Conservation (phyloP, 2,113 vertebrate genomes). For the Semicossyphus pulcher region DNA sequence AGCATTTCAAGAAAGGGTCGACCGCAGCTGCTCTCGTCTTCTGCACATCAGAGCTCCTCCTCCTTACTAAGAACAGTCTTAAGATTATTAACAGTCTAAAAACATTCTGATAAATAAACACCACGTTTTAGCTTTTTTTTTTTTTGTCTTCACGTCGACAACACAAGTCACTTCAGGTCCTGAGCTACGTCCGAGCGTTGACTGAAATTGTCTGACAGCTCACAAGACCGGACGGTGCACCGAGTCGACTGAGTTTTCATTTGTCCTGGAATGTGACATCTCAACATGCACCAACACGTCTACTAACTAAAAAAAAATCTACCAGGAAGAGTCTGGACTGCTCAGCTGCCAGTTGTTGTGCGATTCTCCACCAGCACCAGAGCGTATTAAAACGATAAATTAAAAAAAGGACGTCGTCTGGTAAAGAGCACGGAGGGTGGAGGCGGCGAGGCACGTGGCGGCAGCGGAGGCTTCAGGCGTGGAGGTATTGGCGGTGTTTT, state of each 20-base stretch:
- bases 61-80: constrained; percentile 9
- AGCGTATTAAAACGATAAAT: constrained; percentile 51
- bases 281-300: constrained; percentile 68
- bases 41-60: not conserved
- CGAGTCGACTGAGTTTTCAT: not conserved
- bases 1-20: too few species aligned
- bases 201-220: too few species aligned
- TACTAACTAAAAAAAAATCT: constrained; percentile 37
- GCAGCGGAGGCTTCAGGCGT: constrained; percentile 38
- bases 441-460: constrained; percentile 33
- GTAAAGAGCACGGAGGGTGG: not conserved
- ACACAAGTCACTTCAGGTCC: not conserved
- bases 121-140: constrained; percentile 23
- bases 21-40: constrained; percentile 26
- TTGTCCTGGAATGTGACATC: constrained; percentile 77
- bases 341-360: constrained; percentile 74
- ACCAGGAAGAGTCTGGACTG: constrained; percentile 14
- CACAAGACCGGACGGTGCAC: not conserved
- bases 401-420: constrained; percentile 17
- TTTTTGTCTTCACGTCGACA: not conserved
- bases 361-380: constrained; percentile 24
- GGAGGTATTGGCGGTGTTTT: constrained; percentile 62
- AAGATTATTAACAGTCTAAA: constrained; percentile 50
- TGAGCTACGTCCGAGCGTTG: not conserved
- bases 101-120: constrained; percentile 26